Evolutionary conservation across 2,888 invertebrate species (phyloP).

Genomic region (Galerucella pusilla): DNA sequence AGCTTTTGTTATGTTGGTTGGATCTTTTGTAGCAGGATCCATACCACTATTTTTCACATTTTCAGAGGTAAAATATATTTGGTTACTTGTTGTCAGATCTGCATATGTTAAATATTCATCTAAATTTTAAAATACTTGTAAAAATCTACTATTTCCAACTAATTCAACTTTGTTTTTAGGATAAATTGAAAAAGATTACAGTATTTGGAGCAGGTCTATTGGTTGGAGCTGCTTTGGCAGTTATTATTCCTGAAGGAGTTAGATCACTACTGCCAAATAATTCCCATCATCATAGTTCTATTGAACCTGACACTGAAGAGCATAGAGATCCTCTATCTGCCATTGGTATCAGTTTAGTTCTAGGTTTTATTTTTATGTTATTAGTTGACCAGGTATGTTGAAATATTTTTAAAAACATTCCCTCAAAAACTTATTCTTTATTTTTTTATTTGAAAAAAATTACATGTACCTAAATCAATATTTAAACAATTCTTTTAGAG

Average conservation of each 20-base stretch:
- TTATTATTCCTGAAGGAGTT: slow-evolving; percentile 99
- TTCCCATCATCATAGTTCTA: slow-evolving; percentile 44
- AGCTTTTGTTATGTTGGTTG: slow-evolving; percentile 93
- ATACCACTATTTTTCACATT: slow-evolving; percentile 93
- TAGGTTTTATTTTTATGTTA: slow-evolving; percentile 98
- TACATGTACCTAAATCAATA: no score
- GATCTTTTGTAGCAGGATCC: slow-evolving; percentile 94
- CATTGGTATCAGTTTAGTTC: slow-evolving; percentile 92
- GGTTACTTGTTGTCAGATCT: not conserved
- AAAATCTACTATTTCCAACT: slow-evolving; percentile 11
- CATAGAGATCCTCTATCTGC: slow-evolving; percentile 76
- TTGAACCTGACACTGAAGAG: slow-evolving; percentile 63
- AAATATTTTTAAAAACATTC: no score
- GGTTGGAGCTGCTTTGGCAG: slow-evolving; percentile 96
- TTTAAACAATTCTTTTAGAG: no score
- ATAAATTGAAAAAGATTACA: slow-evolving; percentile 92
- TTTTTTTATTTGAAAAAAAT: no score
- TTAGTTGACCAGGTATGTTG: slow-evolving; percentile 83
- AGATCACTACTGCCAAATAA: slow-evolving; percentile 72
- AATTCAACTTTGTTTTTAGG: slow-evolving; percentile 70
- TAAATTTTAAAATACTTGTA: not conserved
- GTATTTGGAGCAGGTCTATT: slow-evolving; percentile 96
- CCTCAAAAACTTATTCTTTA: no score
- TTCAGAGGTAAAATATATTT: slow-evolving; percentile 81
- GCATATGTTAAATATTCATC: not conserved